Base-by-base conservation (phyloP, 2,797 vertebrate species). In the Psittacula derbiana region DNA sequence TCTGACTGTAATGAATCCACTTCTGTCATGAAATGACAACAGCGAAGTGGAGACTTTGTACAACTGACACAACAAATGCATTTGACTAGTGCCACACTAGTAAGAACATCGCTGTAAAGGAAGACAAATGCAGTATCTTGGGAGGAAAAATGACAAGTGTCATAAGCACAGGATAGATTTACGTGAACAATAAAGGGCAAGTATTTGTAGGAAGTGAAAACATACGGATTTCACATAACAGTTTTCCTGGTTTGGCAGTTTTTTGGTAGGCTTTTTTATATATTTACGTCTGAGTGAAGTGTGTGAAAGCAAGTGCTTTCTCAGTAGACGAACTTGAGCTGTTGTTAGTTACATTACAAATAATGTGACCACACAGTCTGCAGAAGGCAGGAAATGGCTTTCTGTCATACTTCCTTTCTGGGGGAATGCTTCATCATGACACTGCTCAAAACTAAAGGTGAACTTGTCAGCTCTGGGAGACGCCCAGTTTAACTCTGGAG, bases 301-400 rank as follows among this genome's bases (percentile, higher is more conserved):
- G 1, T 6, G 27, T 74, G 57, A 57, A 64, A 72, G 57, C 21
- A 58, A 67, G 24, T 11, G 10, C 43, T 46, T 31, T 84, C 15
- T 81, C 13, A 14, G 47, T 0, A 43, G 72, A 8, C 40, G 61
- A 15, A 57, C 24, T 30, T 69, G 6, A 49, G 55, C 44, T 90
- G 78, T 53, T 90, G 52, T 81, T 87, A 33, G 67, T 90, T 72
- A 58, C 18, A 3, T 6, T 67, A 7, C 57, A 50, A 76, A 10
- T 69, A 71, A 67, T 31, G 74, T 25, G 84, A 57, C 72, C 46
- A 12, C 71, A 38, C 15, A 16, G 53, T 31, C 25, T 38, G 80
- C 60, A 55, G 71, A 73, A 85, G 74, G 60, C 91, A 93, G 95
- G 95, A 96, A 97, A 7, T 73, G 90, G 82, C 85, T 92, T 84